Base-by-base conservation (phyloP, 2,797 vertebrate species). In the Chiloscyllium punctatum region DNA sequence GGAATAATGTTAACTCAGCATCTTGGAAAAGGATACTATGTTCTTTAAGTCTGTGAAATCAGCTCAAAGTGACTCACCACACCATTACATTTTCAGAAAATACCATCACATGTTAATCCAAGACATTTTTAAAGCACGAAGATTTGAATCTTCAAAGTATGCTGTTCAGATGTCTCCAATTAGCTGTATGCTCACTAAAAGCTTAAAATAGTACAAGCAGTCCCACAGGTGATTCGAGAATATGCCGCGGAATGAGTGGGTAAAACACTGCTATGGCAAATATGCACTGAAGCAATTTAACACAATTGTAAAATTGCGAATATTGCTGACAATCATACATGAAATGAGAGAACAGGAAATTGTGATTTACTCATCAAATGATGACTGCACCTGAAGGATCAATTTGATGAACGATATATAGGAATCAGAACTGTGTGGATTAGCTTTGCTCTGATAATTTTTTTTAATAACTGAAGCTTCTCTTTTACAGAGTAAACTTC, bases 341-440 rank as follows among this genome's bases (percentile, higher is more conserved):
- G 90, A 92, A 94, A 71, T 27, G 62, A 68, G 92, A 72, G 69
- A 51, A 94, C 69, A 94, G 94, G 94, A 94, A 94, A 94, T 94
- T 72, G 42, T 72, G 27, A 74, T 74, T 94, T 94, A 16, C 42
- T 48, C 94, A 51, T 72, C 42, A 74, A 94, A 72, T 27, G 37
- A 68, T 37, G 66, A 37, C n/a, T 27, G 91, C 57, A 94, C 51
- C 69, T 74, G 94, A 77, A 57, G 94, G 72, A 74, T 57, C 94
- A 77, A 77, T 77, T 77, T 7, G 27, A 42, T 27, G 0, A 53
- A 42, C 48, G 21, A 27, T 16, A 25, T 71, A 42, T 71, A 74
- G 68, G 69, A 51, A 15, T n/a, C 48, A 91, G 30, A 90, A 9
- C 53, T 33, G 53, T 1, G 15, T 18, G 42, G 42, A 74, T 48